These are phyloP conservation scores for Drosophila lacertosa DNA, from an alignment of 1,140 invertebrate species.

Conservation along the genomic window DNA sequence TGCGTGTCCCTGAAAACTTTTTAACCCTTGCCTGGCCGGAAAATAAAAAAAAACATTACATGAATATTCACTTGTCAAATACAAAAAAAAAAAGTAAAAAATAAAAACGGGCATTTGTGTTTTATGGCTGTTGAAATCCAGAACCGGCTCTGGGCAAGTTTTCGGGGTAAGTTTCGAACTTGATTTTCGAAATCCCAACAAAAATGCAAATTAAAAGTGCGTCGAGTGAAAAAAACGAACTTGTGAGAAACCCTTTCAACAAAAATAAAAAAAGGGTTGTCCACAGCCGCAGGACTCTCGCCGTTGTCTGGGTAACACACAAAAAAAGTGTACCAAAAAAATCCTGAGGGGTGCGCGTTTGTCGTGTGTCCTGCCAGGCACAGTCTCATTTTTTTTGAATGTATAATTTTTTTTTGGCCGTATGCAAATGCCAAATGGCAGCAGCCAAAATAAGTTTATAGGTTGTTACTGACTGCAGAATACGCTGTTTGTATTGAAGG, in stretches of 20 bases:
- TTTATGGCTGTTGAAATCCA: slow-evolving; percentile 28
- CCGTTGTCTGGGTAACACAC: slow-evolving; percentile 64
- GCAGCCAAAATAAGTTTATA: not conserved
- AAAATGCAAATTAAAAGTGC: slow-evolving; percentile 79
- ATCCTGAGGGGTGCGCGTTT: slow-evolving; percentile 62
- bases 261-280: slow-evolving; percentile 63
- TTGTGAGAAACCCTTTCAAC: slow-evolving; percentile 71
- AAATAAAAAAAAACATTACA: slow-evolving; percentile 55
- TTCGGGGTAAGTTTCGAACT: slow-evolving; percentile 76
- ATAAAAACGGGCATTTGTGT: slow-evolving; percentile 61
- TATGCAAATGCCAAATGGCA: slow-evolving; percentile 76
- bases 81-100: slow-evolving; percentile 59
- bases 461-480: too few relatives aligned
- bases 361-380: slow-evolving; percentile 78
- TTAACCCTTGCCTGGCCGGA: slow-evolving; percentile 71
- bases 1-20: slow-evolving; percentile 35
- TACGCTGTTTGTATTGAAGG: too few relatives aligned
- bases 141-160: slow-evolving; percentile 38
- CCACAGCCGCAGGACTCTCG: slow-evolving; percentile 63
- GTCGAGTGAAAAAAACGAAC: slow-evolving; percentile 26
- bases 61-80: slow-evolving; percentile 84
- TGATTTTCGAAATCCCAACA: slow-evolving; percentile 74
- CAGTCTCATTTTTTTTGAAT: slow-evolving; percentile 68
- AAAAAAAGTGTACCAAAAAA: slow-evolving; percentile 55
- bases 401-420: slow-evolving; percentile 59